phyloP scores from a whole-genome alignment of 2,797 vertebrate species.

The Poecilia velifera region DNA sequence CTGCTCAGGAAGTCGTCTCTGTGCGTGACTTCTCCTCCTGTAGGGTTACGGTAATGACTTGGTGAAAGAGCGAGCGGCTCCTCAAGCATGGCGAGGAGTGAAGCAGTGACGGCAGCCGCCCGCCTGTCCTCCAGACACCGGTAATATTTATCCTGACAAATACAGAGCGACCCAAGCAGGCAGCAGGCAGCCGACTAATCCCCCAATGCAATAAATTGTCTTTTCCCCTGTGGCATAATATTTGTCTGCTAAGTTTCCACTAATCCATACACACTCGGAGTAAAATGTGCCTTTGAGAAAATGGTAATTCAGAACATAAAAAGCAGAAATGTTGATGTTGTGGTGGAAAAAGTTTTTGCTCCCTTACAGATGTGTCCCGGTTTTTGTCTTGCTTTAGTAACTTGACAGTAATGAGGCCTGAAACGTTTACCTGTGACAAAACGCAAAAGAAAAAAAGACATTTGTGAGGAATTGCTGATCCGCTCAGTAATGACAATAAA shows the following conservation, averaged over 20 bases:
- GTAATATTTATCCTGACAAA: conserved; percentile 70
- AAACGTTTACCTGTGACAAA: neutral
- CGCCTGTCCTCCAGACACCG: conserved; percentile 56
- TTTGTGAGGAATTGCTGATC: conserved; percentile 26
- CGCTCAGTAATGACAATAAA: conserved; percentile 26
- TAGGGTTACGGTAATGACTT: conserved; percentile 68
- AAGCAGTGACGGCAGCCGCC: conserved; percentile 48
- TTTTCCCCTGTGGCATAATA: conserved; percentile 53
- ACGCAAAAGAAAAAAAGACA: neutral
- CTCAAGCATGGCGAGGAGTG: conserved; percentile 29
- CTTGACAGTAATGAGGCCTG: neutral
- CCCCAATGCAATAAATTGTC: conserved; percentile 68
- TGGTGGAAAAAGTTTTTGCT: neutral
- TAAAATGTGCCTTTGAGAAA: conserved; percentile 51
- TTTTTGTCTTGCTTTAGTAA: neutral
- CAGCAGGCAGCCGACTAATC: conserved; percentile 60
- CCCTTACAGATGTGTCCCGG: neutral
- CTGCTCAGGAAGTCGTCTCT: conserved; percentile 66
- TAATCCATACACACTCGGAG: conserved; percentile 64
- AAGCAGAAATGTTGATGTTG: conserved; percentile 1
- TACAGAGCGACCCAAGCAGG: conserved; percentile 63
- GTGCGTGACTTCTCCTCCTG: conserved; percentile 61
- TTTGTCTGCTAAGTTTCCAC: conserved; percentile 59
- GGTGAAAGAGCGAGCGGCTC: conserved; percentile 49
- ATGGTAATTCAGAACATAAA: conserved; percentile 30